These are phyloP conservation scores for Chloebia gouldiae DNA, from an alignment of 2,113 vertebrate species.

Conservation along the genomic window DNA sequence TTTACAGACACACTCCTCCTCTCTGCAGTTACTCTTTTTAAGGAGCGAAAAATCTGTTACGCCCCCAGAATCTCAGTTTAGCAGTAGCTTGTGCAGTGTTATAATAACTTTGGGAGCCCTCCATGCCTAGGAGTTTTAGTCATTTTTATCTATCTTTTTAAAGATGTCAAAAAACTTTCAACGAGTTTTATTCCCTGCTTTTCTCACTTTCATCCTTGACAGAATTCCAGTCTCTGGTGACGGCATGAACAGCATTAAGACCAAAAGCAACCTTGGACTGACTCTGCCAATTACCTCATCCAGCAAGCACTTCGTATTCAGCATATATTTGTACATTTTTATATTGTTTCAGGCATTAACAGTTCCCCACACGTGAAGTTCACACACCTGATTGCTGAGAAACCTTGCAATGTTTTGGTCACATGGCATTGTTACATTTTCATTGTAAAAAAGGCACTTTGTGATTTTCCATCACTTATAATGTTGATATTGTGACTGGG, in stretches of 20 bases:
- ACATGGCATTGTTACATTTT: background rate
- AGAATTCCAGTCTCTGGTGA: constrained; percentile 67
- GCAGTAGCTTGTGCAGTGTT: constrained; percentile 23
- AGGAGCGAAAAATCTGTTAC: constrained; percentile 49
- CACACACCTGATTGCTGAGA: background rate
- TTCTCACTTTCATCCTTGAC: constrained; percentile 33
- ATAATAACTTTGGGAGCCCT: constrained; percentile 20
- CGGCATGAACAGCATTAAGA: constrained; percentile 54
- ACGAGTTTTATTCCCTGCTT: background rate
- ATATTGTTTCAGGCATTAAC: constrained; percentile 24
- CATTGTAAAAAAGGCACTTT: constrained; percentile 31
- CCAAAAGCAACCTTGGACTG: constrained; percentile 41
- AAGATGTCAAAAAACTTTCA: background rate
- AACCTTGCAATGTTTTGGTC: constrained; percentile 26
- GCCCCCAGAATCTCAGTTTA: constrained; percentile 41
- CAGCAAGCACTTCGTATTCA: constrained; percentile 32
- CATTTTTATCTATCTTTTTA: constrained; percentile 4
- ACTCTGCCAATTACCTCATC: constrained; percentile 54
- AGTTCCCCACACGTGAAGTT: background rate
- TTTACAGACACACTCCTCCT: background rate
- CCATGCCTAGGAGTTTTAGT: background rate
- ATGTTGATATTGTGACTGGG: background rate
- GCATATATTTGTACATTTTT: constrained; percentile 63
- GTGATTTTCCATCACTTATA: constrained; percentile 7
- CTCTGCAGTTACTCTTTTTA: constrained; percentile 27